Base-by-base conservation (phyloP, 2,797 vertebrate genomes). In the Phrynocephalus forsythii region DNA sequence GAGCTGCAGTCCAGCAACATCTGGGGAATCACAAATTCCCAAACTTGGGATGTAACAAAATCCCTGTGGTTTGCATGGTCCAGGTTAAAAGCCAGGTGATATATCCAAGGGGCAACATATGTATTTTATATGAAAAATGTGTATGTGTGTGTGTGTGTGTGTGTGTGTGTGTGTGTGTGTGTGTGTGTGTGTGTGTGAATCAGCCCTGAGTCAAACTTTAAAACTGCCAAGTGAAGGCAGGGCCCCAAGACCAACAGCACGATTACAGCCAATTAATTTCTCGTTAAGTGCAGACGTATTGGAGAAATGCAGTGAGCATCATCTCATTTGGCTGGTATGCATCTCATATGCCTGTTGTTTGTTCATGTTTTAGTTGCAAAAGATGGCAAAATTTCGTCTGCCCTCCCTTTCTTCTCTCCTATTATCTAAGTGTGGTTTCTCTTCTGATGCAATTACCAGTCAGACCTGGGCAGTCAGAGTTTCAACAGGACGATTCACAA, bases 131-230 rank as follows among this genome's bases (percentile, higher is more conserved):
- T n/a, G 28, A 24, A 84, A 44, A 44, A 44, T 56, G 10, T 56
- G 52, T 56, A 10, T 52, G 52, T 52, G 52, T 56, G 52, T 56
- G 52, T 56, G 52, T 13, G 52, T 56, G 10, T 56, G 52, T 56
- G 52, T 52, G 52, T 52, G 52, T 56, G 52, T 56, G 52, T 56
- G 52, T 13, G 52, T 56, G 52, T 56, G 52, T 56, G 52, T 56
- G 52, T 56, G 52, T 56, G 52, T 56, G 52, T 56, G 52, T 56
- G 52, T 56, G 52, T 56, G 52, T 13, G 52, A 56, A 75, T 88
- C 83, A 76, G 78, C 60, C 69, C 69, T 85, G 60, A 84, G 82
- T 63, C 87, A 88, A 80, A 76, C 48, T 56, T 81, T 66, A 33
- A 81, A 76, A 75, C 60, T 85, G 77, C 83, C 81, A 48, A 88